A percentile compares a stretch with the other conserved stretches of the same genome.
Evolutionary conservation across 2,113 vertebrate genomes (phyloP).

Genomic region (Sisor rabdophorus): DNA sequence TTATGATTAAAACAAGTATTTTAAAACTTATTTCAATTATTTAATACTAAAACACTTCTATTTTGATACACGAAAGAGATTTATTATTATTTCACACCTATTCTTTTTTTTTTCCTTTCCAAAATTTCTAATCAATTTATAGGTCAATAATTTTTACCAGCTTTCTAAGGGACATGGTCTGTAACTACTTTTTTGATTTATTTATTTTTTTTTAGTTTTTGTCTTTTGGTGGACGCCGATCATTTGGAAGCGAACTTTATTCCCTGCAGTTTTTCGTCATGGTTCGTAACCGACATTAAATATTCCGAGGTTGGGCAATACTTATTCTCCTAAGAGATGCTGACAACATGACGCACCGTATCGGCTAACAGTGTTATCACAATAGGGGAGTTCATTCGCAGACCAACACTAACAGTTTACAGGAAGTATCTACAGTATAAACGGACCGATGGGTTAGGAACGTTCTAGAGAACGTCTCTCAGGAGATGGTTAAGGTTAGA

Average conservation of each 20-base stretch:
- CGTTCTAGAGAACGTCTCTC: neutral
- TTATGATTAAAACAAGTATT: too few relatives aligned
- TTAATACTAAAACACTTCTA: too few relatives aligned
- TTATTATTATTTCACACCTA: neutral
- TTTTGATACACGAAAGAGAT: too few relatives aligned
- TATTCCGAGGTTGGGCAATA: neutral
- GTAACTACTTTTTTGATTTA: neutral
- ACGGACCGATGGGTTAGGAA: neutral
- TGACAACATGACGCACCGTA: neutral
- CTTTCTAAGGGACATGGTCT: neutral
- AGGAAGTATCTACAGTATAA: too few relatives aligned
- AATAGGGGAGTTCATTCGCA: neutral
- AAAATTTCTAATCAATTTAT: neutral
- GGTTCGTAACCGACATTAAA: neutral
- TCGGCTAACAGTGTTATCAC: neutral
- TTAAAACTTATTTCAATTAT: too few relatives aligned
- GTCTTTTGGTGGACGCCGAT: neutral
- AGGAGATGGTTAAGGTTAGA: neutral
- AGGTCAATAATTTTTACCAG: neutral
- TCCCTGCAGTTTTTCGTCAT: neutral
- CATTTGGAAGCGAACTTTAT: neutral
- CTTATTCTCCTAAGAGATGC: neutral
- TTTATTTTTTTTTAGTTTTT: neutral
- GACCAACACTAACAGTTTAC: neutral
- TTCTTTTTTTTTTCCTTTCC: neutral